A percentile compares a stretch with the other conserved stretches of the same genome.
Evolutionary conservation across 2,113 vertebrate genomes (phyloP).

Genomic region (Prolemur simus): DNA sequence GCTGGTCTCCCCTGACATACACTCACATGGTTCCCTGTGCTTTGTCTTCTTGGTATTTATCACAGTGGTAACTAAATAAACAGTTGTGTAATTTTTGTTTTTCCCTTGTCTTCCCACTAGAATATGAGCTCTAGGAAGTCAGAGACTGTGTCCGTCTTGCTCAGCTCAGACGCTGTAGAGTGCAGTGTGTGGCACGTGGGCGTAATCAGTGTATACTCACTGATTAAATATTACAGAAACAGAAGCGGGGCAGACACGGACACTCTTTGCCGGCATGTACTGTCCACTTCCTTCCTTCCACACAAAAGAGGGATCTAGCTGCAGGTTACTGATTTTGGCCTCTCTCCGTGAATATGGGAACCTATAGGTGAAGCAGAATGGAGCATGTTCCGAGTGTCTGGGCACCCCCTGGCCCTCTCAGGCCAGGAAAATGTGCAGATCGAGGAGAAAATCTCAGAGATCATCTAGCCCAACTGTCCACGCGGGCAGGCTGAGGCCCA

Average conservation of each 20-base stretch:
- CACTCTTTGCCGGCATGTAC: too few relatives aligned
- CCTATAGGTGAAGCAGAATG: not conserved
- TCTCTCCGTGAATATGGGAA: not conserved
- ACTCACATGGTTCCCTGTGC: not conserved
- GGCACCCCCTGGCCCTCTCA: not conserved
- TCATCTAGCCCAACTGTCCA: not conserved
- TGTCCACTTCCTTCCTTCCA: not conserved
- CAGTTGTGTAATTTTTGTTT: not conserved
- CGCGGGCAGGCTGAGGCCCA: not conserved
- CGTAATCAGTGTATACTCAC: fast-evolving
- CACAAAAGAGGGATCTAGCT: not conserved
- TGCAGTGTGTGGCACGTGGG: too few relatives aligned
- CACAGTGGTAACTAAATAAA: not conserved
- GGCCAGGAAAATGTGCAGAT: not conserved
- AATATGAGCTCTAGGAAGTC: not conserved
- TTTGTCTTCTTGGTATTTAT: not conserved
- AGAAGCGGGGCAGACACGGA: not conserved
- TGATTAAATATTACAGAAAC: not conserved
- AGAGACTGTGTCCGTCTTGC: not conserved
- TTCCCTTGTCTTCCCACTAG: not conserved
- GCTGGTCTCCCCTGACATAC: not conserved
- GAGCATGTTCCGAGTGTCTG: not conserved
- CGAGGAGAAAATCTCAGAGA: not conserved
- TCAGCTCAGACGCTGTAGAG: not conserved
- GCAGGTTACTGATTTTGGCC: not conserved